phyloP scores from a whole-genome alignment of 2,888 invertebrate species.

The Tetragnatha montana region DNA sequence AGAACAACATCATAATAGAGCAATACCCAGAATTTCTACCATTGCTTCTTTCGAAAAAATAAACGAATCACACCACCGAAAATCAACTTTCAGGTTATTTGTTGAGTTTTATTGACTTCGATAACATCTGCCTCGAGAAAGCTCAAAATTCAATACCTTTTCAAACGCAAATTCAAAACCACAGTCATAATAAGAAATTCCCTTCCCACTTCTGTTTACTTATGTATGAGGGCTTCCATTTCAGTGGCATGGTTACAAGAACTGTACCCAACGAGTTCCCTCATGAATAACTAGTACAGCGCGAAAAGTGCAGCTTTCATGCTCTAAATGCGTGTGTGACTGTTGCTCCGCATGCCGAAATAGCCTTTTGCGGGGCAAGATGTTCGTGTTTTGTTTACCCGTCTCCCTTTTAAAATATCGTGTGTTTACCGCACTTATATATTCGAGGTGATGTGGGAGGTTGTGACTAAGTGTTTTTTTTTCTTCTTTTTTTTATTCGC shows the following conservation, averaged over 20 bases:
- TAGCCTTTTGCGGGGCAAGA: neutral
- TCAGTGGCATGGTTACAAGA: neutral
- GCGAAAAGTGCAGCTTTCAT: neutral
- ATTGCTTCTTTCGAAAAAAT: too few species aligned
- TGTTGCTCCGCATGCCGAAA: neutral
- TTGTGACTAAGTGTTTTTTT: neutral
- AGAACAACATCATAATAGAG: too few species aligned
- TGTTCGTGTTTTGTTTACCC: neutral
- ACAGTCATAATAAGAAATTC: neutral
- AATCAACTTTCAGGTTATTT: too few species aligned
- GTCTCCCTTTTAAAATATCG: neutral
- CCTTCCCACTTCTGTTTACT: neutral
- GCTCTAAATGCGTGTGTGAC: neutral
- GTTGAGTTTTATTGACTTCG: too few species aligned
- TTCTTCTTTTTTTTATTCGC: too few species aligned
- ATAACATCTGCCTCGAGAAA: too few species aligned
- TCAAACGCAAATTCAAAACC: neutral
- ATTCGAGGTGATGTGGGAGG: neutral
- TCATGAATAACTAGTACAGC: neutral
- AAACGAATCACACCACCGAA: too few species aligned
- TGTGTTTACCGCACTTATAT: neutral
- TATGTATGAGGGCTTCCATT: neutral
- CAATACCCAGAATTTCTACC: too few species aligned
- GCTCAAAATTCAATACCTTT: too few species aligned
- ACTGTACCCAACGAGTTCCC: neutral